These are phyloP conservation scores for Syngnathoides biaculeatus DNA, from an alignment of 2,113 vertebrate species.

Conservation along the genomic window DNA sequence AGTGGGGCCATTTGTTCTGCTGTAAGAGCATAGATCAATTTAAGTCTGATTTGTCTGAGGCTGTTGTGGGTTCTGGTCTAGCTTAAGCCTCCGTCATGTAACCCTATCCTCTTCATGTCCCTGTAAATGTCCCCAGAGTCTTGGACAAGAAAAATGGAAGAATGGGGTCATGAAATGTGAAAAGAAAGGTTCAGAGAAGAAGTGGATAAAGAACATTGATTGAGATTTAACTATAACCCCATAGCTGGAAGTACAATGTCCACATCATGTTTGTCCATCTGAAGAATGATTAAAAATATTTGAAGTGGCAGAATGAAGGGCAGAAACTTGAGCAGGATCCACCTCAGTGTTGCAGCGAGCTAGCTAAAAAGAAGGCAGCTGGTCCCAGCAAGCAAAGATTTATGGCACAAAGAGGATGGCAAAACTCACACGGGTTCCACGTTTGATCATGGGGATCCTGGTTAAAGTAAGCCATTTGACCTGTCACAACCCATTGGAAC, in stretches of 20 bases:
- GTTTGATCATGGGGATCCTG: too few relatives aligned
- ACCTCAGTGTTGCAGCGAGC: too few relatives aligned
- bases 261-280: not conserved
- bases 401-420: too few relatives aligned
- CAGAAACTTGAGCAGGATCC: too few relatives aligned
- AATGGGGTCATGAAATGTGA: slow-evolving; percentile 20
- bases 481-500: too few relatives aligned
- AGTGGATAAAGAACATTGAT: not conserved
- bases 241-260: not conserved
- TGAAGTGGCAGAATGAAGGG: too few relatives aligned
- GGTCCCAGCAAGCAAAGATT: too few relatives aligned
- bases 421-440: too few relatives aligned
- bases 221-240: not conserved
- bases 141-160: slow-evolving; percentile 14
- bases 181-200: not conserved
- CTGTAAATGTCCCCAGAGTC: slow-evolving; percentile 26
- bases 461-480: too few relatives aligned
- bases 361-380: too few relatives aligned
- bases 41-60: slow-evolving; percentile 4
- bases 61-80: slow-evolving; percentile 11
- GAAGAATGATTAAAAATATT: not conserved
- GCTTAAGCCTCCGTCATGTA: slow-evolving; percentile 24
- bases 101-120: slow-evolving; percentile 31
- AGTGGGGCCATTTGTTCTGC: slow-evolving; percentile 41
- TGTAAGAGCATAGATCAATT: slow-evolving; percentile 23